Evolutionary conservation across 2,797 vertebrate species (phyloP).

Genomic region (Anabas testudineus): DNA sequence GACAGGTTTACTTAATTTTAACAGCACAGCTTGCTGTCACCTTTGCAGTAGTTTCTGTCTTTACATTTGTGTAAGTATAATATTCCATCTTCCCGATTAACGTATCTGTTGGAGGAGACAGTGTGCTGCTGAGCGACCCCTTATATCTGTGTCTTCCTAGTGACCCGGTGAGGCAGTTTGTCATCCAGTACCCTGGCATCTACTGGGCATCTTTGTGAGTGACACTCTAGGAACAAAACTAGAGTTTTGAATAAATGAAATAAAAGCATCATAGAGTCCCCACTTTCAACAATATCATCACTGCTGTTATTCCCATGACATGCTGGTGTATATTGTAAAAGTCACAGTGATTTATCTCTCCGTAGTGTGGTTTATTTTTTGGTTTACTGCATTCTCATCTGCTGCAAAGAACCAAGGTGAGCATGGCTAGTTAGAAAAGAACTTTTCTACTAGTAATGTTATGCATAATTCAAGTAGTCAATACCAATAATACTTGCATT

Average conservation of each 20-base stretch:
- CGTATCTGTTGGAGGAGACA: background rate
- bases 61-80: constrained; percentile 92
- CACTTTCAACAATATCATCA: too few relatives aligned
- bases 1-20: constrained; percentile 93
- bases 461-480: constrained; percentile 2
- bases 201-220: constrained; percentile 95
- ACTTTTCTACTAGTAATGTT: background rate
- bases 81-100: constrained; percentile 3
- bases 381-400: constrained; percentile 89
- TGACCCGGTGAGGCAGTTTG: constrained; percentile 85
- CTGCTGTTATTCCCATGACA: background rate
- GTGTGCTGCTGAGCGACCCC: constrained; percentile 15
- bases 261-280: too few relatives aligned
- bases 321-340: background rate
- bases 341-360: constrained; percentile 40
- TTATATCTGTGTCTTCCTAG: constrained; percentile 75
- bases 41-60: constrained; percentile 88
- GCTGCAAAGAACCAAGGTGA: constrained; percentile 94
- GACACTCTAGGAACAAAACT: constrained; percentile 7
- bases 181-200: constrained; percentile 83
- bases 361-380: constrained; percentile 90
- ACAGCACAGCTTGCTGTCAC: constrained; percentile 90
- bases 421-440: constrained; percentile 30
- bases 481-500: background rate
- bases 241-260: too few relatives aligned